phyloP scores from a whole-genome alignment of 2,888 invertebrate species.

The Pegoplata infirma region DNA sequence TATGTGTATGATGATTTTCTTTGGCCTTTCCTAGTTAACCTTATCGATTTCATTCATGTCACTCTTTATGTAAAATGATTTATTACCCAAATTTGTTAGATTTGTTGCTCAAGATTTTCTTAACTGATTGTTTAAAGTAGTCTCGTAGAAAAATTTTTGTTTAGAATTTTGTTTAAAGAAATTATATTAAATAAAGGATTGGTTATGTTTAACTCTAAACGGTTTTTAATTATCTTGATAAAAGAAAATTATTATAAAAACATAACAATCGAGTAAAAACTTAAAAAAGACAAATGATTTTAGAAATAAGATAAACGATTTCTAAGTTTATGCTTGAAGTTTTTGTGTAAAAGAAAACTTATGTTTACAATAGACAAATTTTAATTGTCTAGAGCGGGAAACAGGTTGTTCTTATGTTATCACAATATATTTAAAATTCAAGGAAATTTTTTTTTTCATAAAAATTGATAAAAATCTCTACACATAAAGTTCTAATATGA shows the following conservation, averaged over 20 bases:
- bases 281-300: constrained; percentile 38
- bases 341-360: constrained; percentile 1
- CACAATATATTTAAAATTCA: constrained; percentile 16
- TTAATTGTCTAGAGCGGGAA: constrained; percentile 41
- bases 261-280: constrained; percentile 18
- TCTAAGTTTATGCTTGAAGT: not conserved
- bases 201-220: constrained; percentile 47
- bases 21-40: constrained; percentile 41
- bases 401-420: constrained; percentile 39
- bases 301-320: constrained; percentile 36
- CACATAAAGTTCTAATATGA: not conserved
- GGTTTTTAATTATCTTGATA: constrained; percentile 62
- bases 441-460: not conserved
- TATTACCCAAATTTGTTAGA: constrained; percentile 58
- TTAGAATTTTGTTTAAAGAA: not conserved
- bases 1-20: constrained; percentile 32
- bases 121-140: constrained; percentile 12
- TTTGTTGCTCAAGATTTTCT: constrained; percentile 32
- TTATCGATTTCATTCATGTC: constrained; percentile 61
- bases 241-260: constrained; percentile 28
- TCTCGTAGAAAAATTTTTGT: no score
- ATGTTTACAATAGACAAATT: constrained; percentile 49
- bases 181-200: constrained; percentile 38
- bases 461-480: not conserved
- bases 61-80: constrained; percentile 59